Evolutionary conservation across 2,113 vertebrate species (phyloP).

Genomic region (Riparia riparia): DNA sequence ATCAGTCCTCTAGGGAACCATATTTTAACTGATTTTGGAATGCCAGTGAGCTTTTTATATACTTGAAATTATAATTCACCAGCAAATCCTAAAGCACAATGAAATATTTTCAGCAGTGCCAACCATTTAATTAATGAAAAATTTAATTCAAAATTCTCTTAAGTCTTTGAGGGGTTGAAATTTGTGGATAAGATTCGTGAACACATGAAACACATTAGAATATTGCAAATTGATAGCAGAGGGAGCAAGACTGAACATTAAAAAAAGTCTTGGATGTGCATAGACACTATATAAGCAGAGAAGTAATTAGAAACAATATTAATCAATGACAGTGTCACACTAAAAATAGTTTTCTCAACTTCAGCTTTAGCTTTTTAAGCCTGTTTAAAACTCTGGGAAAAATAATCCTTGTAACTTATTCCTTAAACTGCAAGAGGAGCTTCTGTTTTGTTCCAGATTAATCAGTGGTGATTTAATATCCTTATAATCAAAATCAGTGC

Average conservation of each 20-base stretch:
- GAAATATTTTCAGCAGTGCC: not conserved
- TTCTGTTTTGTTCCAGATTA: not conserved
- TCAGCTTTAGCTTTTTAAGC: not conserved
- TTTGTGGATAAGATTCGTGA: not conserved
- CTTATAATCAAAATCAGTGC: slow-evolving; percentile 18
- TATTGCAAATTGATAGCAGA: not conserved
- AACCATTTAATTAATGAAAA: not conserved
- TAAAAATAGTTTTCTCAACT: not conserved
- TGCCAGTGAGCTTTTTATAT: not conserved
- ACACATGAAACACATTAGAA: not conserved
- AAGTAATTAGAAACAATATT: not conserved
- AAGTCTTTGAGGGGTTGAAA: not conserved
- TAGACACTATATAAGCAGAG: not conserved
- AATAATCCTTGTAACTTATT: not conserved
- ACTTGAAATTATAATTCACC: not conserved
- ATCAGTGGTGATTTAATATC: not conserved
- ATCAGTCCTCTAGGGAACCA: not conserved
- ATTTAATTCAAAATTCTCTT: not conserved
- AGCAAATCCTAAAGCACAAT: not conserved
- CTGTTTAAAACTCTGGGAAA: not conserved
- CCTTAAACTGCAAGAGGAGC: not conserved
- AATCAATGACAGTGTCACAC: not conserved
- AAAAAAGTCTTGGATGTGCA: not conserved
- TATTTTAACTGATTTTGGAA: not conserved
- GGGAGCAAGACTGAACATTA: not conserved